Percentiles rank a stretch among this genome's conserved stretches.
phyloP scores from a whole-genome alignment of 2,888 invertebrate genomes.

The Metellina segmentata region DNA sequence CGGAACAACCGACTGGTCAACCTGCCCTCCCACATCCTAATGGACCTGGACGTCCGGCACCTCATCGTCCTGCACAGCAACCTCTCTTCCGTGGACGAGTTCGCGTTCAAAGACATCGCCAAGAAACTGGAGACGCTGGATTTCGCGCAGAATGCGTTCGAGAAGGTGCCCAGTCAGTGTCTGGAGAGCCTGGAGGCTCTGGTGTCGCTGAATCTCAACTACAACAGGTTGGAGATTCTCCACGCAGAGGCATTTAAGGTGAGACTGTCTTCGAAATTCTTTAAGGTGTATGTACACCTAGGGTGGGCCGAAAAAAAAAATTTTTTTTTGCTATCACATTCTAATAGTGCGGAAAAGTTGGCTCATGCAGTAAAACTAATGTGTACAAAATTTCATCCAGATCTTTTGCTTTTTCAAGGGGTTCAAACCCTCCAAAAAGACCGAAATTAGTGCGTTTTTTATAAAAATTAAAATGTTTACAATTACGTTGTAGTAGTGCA shows the following conservation, averaged over 20 bases:
- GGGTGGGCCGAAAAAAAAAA: not conserved
- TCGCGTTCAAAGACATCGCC: constrained; percentile 93
- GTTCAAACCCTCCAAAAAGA: too few relatives aligned
- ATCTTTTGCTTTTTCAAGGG: too few relatives aligned
- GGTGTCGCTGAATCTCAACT: constrained; percentile 93
- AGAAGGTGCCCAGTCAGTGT: constrained; percentile 80
- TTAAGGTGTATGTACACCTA: not conserved
- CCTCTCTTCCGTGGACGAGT: constrained; percentile 91
- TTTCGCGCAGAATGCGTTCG: constrained; percentile 91
- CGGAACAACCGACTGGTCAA: constrained; percentile 92
- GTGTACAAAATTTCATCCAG: too few relatives aligned
- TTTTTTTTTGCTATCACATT: too few relatives aligned
- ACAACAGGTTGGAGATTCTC: constrained; percentile 90
- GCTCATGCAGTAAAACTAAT: too few relatives aligned
- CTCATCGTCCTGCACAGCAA: constrained; percentile 93
- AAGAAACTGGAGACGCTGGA: constrained; percentile 90
- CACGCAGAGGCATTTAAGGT: constrained; percentile 85
- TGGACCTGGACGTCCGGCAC: constrained; percentile 92
- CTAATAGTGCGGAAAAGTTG: too few relatives aligned
- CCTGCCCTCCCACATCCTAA: constrained; percentile 88
- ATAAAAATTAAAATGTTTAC: too few relatives aligned
- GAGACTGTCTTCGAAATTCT: not conserved
- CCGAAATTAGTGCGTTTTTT: too few relatives aligned
- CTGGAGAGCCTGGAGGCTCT: constrained; percentile 81
- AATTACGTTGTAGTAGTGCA: too few relatives aligned